Conservation (phyloP, 2,888 invertebrate genomes). For the Nomada hirtipes region DNA sequence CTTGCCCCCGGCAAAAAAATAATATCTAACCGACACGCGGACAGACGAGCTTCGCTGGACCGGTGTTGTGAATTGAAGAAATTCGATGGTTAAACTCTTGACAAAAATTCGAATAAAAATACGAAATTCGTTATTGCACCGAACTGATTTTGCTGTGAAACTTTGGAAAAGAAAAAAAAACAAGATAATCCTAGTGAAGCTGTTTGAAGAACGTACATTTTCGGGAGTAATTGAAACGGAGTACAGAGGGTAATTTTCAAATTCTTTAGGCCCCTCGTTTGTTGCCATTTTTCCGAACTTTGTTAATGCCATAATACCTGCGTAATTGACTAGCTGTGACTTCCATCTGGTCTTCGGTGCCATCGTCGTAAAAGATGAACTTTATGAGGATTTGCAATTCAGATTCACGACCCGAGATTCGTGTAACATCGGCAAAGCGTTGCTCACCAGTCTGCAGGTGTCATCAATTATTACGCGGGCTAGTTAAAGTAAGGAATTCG, state of each 20-base stretch:
- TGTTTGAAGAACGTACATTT: not conserved
- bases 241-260: not conserved
- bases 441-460: constrained; percentile 1
- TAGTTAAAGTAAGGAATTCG: not conserved
- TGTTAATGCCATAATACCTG: constrained; percentile 43
- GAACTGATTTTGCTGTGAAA: not conserved
- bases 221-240: not conserved
- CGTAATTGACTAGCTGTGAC: constrained; percentile 37
- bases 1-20: constrained; percentile 72
- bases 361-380: constrained; percentile 22
- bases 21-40: constrained; percentile 67
- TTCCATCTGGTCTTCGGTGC: constrained; percentile 2
- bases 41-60: constrained; percentile 56
- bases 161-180: not conserved
- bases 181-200: too few relatives aligned
- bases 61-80: constrained; percentile 11
- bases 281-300: constrained; percentile 36
- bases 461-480: not conserved
- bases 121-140: not conserved
- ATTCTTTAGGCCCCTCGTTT: constrained; percentile 11
- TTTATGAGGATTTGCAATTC: constrained; percentile 46
- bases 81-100: constrained; percentile 2
- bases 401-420: constrained; percentile 32
- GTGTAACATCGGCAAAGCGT: constrained; percentile 16
- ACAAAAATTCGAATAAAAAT: not conserved